Base-by-base conservation (phyloP, 2,888 invertebrate species). In the Tipula lateralis region DNA sequence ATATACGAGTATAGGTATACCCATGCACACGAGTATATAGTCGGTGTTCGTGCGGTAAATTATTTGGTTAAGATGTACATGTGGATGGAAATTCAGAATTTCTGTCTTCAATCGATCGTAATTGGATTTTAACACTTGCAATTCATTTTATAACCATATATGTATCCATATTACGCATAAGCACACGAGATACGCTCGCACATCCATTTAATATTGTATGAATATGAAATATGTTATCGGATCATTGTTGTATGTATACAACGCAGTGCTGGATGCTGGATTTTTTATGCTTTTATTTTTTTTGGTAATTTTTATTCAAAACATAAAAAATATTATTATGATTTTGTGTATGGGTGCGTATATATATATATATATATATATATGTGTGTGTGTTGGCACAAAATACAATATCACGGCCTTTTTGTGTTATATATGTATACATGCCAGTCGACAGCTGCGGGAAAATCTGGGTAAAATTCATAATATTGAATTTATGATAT, bases 401-500 rank as follows among this genome's bases (percentile, higher is more conserved):
- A 44, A 66, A 24, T 66, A 24, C 2, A 66, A 66, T 24, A 66
- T 24, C 66, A 66, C 66, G 66, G 66, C 66, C 66, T 19, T 66
- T 66, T 9, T 66, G 66, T 66, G n/a, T 4, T 66, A 66, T 66
- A 66, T 24, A 66, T 44, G 16, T 44, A 36, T 12, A 36, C 12
- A 36, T n/a, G 66, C 9, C n/a, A n/a, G 66, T 24, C 66, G 66
- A 66, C 66, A 66, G 66, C 66, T 66, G 66, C 66, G 66, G 24
- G 66, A 66, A 66, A 66, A 66, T 66, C 66, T 66, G 66, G 66
- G 66, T 66, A 66, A 66, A 66, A 66, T 66, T 66, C 66, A 66
- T 66, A 66, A 66, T 66, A 66, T 66, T 66, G 24, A 66, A 66
- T 66, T 66, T 66, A 66, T 66, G 66, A 66, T 66, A 66, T 24